Evolutionary conservation across 2,113 vertebrate species (phyloP).

Genomic region (Tylochromis polylepis): DNA sequence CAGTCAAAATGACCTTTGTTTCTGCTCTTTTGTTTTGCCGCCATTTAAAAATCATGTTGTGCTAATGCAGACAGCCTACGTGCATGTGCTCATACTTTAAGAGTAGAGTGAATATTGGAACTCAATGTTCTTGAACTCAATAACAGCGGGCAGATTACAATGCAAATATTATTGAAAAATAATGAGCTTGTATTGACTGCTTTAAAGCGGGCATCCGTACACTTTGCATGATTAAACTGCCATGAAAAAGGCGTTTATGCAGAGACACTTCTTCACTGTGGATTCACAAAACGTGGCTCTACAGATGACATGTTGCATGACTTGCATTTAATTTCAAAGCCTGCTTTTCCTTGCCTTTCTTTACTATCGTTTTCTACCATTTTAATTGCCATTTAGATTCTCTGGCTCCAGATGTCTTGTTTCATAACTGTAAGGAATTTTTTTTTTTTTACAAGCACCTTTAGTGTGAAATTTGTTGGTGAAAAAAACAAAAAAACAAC

Average conservation of each 20-base stretch:
- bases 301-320: neutral
- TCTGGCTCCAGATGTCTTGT: neutral
- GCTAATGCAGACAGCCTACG: neutral
- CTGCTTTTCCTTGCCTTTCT: neutral
- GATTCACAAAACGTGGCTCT: neutral
- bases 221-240: neutral
- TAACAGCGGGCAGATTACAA: neutral
- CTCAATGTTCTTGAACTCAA: too few relatives aligned
- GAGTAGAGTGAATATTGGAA: neutral
- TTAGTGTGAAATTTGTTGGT: slow-evolving; percentile 25
- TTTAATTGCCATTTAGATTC: neutral
- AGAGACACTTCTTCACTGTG: neutral
- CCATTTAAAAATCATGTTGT: slow-evolving; percentile 7
- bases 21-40: slow-evolving; percentile 5
- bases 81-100: neutral
- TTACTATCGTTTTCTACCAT: neutral
- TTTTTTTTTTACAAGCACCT: neutral
- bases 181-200: neutral
- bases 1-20: slow-evolving; percentile 48
- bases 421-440: neutral
- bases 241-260: neutral
- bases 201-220: neutral
- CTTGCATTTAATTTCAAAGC: neutral
- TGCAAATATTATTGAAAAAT: neutral
- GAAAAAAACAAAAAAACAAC: neutral